Conservation (phyloP, 2,797 vertebrate genomes). For the Tiaroga cobitis region DNA sequence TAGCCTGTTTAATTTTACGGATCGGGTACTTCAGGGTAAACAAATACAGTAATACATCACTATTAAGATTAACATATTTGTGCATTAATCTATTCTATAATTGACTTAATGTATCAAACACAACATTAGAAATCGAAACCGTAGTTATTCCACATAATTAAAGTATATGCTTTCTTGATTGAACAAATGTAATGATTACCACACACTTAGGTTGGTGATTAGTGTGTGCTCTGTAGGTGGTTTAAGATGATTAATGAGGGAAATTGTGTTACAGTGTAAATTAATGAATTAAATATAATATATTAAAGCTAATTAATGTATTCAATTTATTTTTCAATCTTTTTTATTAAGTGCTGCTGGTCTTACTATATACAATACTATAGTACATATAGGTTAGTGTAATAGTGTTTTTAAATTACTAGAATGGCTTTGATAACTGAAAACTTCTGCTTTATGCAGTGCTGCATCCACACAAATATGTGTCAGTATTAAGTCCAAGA, state of each 20-base stretch:
- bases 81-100: neutral
- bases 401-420: too few relatives aligned
- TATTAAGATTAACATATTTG: neutral
- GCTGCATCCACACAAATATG: too few relatives aligned
- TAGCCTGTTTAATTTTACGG: neutral
- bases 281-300: neutral
- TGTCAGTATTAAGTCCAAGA: too few relatives aligned
- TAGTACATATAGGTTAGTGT: neutral
- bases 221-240: neutral
- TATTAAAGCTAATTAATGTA: neutral
- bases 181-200: slow-evolving; percentile 3
- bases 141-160: neutral
- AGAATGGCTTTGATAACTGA: too few relatives aligned
- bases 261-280: neutral
- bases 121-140: neutral
- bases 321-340: neutral
- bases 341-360: neutral
- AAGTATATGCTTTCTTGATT: slow-evolving; percentile 10
- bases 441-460: too few relatives aligned
- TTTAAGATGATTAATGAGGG: neutral
- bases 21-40: neutral
- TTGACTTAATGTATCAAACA: neutral
- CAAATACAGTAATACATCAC: neutral
- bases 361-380: neutral
- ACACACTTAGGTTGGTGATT: neutral